A percentile compares a stretch with the other conserved stretches of the same genome.
Evolutionary conservation across 2,113 vertebrate genomes (phyloP).

Genomic region (Choloepus hoffmanni): DNA sequence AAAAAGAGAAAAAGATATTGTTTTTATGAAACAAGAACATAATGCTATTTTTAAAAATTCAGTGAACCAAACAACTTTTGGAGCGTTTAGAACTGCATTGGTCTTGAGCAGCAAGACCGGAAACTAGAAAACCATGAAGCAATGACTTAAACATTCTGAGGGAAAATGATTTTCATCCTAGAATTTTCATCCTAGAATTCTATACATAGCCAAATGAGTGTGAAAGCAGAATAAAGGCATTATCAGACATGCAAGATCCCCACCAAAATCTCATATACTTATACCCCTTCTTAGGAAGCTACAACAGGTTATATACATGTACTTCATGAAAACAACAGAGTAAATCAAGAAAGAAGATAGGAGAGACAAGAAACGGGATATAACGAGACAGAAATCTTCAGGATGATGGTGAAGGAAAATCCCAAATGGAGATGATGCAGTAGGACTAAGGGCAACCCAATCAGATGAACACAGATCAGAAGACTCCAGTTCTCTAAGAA

Average conservation of each 20-base stretch:
- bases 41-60: not conserved
- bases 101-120: not conserved
- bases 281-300: slow-evolving; percentile 25
- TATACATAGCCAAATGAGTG: not conserved
- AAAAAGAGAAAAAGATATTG: not conserved
- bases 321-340: not conserved
- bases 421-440: not conserved
- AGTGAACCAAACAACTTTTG: not conserved
- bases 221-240: slow-evolving; percentile 21
- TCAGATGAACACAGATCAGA: not conserved
- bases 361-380: not conserved
- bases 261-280: not conserved
- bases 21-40: not conserved
- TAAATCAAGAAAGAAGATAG: not conserved
- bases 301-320: not conserved
- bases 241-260: not conserved
- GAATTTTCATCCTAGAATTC: not conserved
- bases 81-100: not conserved
- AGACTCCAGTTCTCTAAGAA: not conserved
- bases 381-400: not conserved
- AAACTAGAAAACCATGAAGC: not conserved
- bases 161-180: slow-evolving; percentile 23
- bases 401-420: not conserved
- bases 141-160: not conserved
- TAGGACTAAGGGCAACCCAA: not conserved